Base-by-base conservation (phyloP, 2,113 vertebrate genomes). In the Hyperoodon ampullatus region DNA sequence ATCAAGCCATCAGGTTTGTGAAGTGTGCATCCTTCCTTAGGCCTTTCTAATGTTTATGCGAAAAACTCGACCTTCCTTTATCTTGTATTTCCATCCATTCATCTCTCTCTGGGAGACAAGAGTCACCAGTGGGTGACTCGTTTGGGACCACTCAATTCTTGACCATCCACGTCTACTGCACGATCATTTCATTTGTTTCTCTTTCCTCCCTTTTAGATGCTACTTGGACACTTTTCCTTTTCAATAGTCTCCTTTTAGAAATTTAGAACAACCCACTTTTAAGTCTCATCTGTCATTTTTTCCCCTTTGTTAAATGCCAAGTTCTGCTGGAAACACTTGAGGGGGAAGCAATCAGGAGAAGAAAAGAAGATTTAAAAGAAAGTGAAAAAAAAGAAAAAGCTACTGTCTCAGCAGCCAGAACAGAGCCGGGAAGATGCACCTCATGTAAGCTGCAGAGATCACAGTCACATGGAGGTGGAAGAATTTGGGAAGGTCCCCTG, bases 101-200 rank as follows among this genome's bases (percentile, higher is more conserved):
- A 1, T 19, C 35, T 12, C n/a, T 58, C 61, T 35, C 3, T 1
- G n/a, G 72, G 16, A 44, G 47, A 50, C 47, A 4, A 13, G 33
- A 24, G 12, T 39, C 55, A 14, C 42, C 6, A 0, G 50, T 0
- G 39, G n/a, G 5, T 21, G 2, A 0, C 60, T 23, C 12, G 12
- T 42, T 14, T 0, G 11, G 28, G 63, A 1, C 39, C 63, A 16
- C 75, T 21, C 3, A 0, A 14, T n/a, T 55, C 30, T 2, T 4
- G 42, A 16, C 5, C 4, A 0, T 28, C 11, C 23, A 2, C 0
- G 14, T 11, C 61, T 16, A 12, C 6, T 14, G 44, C 16, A 8
- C 28, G n/a, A 58, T 44, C 42, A 55, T 14, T 68, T 11, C 26
- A 3, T 5, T 72, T 63, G 55, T 83, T 39, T 11, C 42, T 63